phyloP scores from a whole-genome alignment of 2,797 vertebrate species.

The Prionace glauca region DNA sequence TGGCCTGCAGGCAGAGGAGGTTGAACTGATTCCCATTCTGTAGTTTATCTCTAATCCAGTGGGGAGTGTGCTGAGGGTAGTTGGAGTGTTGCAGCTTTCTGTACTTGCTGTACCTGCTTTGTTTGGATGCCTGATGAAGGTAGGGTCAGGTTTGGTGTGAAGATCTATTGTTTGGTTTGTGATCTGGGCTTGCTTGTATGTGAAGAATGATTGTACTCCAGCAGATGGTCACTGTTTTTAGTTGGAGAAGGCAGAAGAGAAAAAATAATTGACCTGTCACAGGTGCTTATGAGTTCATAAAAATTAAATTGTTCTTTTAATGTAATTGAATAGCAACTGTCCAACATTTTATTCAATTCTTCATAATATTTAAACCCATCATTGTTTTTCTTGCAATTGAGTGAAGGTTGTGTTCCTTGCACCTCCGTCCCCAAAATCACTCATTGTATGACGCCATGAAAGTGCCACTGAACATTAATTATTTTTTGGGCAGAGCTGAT shows the following conservation, averaged over 20 bases:
- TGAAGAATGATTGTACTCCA: neutral
- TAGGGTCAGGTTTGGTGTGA: neutral
- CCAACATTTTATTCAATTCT: neutral
- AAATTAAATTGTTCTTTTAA: neutral
- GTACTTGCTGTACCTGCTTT: no score
- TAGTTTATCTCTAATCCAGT: no score
- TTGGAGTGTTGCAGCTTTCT: no score
- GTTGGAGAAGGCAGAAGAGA: neutral
- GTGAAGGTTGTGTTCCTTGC: no score
- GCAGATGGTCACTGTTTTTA: neutral
- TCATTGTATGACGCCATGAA: neutral
- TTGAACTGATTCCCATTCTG: no score
- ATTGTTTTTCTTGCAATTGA: neutral
- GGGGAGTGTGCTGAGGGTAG: no score
- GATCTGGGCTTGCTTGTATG: neutral
- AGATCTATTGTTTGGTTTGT: neutral
- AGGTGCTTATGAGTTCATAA: neutral
- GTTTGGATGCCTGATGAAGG: neutral
- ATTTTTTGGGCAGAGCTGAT: neutral
- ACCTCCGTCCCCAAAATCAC: no score
- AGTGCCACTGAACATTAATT: neutral
- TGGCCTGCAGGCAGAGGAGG: no score
- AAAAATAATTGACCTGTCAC: neutral
- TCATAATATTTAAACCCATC: neutral
- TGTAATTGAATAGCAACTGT: neutral